These are phyloP conservation scores for Coelopa pilipes DNA, from an alignment of 2,888 invertebrate genomes.

Conservation along the genomic window DNA sequence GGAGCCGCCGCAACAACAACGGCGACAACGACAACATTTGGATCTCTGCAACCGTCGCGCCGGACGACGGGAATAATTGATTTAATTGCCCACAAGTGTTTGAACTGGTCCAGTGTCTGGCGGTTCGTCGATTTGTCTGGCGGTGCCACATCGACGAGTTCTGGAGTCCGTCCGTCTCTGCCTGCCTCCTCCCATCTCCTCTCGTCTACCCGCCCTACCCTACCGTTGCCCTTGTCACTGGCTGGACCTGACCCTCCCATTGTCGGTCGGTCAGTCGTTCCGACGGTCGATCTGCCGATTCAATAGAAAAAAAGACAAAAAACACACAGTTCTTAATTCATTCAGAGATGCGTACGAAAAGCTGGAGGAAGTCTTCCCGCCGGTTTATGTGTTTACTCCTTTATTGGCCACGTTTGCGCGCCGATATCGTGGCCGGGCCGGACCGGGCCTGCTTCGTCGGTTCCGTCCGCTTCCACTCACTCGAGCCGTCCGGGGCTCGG, in stretches of 20 bases:
- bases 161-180: too few species aligned
- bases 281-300: too few species aligned
- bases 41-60: background rate
- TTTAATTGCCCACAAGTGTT: constrained; percentile 21
- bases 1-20: background rate
- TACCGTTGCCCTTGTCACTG: too few species aligned
- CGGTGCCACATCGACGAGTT: too few species aligned
- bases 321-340: constrained; percentile 1
- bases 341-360: constrained; percentile 15
- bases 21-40: background rate
- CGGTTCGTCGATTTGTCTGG: too few species aligned
- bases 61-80: constrained; percentile 17
- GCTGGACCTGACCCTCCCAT: too few species aligned
- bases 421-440: background rate
- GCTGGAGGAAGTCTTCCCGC: background rate
- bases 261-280: too few species aligned
- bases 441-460: background rate
- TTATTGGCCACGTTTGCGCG: background rate
- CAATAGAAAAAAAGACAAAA: background rate
- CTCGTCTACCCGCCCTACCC: too few species aligned
- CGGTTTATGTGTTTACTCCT: background rate
- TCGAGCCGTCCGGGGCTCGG: too few species aligned
- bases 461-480: background rate
- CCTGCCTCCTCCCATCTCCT: too few species aligned
- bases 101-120: background rate